Percentiles rank a stretch among this genome's conserved stretches.
These are phyloP conservation scores for Trematomus loennbergii DNA, from an alignment of 2,113 vertebrate species.

Conservation along the genomic window DNA sequence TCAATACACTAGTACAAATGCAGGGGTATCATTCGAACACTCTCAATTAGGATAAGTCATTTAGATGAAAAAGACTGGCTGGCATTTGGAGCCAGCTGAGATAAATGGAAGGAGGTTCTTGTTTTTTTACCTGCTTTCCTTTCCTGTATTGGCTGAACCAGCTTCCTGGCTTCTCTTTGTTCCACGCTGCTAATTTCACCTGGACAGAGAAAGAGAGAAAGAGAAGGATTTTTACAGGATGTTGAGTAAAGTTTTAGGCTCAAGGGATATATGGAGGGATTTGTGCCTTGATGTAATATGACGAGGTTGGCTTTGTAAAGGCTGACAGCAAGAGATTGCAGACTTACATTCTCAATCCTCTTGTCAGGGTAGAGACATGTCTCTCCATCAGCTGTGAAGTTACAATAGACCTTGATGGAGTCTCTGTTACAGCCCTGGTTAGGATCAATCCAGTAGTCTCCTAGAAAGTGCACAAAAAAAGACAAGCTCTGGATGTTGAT, in stretches of 20 bases:
- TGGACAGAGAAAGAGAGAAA: conserved; percentile 56
- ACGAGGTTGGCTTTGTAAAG: conserved; percentile 47
- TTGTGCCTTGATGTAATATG: conserved; percentile 45
- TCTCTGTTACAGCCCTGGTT: conserved; percentile 93
- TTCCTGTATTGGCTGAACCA: conserved; percentile 93
- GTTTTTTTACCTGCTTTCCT: conserved; percentile 88
- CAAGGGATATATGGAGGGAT: conserved; percentile 38
- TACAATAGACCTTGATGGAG: conserved; percentile 92
- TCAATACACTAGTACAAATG: background rate
- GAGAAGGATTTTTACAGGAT: background rate
- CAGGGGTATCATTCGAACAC: conserved; percentile 25
- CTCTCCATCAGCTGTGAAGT: conserved; percentile 93
- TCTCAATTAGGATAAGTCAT: conserved; percentile 24
- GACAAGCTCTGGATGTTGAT: conserved; percentile 9
- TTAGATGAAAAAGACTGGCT: conserved; percentile 25
- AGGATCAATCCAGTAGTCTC: conserved; percentile 97
- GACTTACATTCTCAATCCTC: conserved; percentile 88
- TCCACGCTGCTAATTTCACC: conserved; percentile 93
- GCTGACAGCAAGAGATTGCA: conserved; percentile 29
- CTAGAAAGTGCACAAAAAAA: conserved; percentile 71
- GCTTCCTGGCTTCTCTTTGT: conserved; percentile 88
- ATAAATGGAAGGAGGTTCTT: conserved; percentile 34
- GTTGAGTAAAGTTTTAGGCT: conserved; percentile 26
- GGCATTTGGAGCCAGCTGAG: conserved; percentile 32
- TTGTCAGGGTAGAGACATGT: conserved; percentile 93